Conservation (phyloP, 2,888 invertebrate species). For the Crioceris asparagi region DNA sequence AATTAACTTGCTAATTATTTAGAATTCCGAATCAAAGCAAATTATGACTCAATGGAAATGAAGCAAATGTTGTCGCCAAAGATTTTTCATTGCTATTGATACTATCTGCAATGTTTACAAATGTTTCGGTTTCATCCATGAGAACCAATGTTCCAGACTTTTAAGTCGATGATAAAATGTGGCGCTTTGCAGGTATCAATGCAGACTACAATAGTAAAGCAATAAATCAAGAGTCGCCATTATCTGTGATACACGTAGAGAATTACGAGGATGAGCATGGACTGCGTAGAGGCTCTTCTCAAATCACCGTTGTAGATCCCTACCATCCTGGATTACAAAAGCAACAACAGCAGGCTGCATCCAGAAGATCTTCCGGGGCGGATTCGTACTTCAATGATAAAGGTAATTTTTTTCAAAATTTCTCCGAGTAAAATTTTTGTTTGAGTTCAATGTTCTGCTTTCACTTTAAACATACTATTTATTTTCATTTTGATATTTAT, state of each 20-base stretch:
- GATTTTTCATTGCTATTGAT: too few relatives aligned
- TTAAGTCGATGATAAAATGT: background rate
- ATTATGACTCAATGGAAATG: too few relatives aligned
- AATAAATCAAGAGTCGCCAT: conserved; percentile 37
- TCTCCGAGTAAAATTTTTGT: background rate
- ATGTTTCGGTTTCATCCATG: too few relatives aligned
- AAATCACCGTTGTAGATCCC: conserved; percentile 45
- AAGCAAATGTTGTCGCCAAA: too few relatives aligned
- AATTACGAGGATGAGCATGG: conserved; percentile 31
- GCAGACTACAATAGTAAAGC: conserved; percentile 30
- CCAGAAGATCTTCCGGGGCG: conserved; percentile 22
- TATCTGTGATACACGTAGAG: conserved; percentile 39
- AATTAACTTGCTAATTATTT: too few relatives aligned
- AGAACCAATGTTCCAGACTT: too few relatives aligned
- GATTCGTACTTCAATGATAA: conserved; percentile 10
- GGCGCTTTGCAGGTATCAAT: conserved; percentile 14
- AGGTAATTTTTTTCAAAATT: background rate
- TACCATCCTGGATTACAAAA: conserved; percentile 37
- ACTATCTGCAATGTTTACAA: too few relatives aligned
- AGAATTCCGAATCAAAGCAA: too few relatives aligned
- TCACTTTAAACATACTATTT: too few relatives aligned
- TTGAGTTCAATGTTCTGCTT: too few relatives aligned
- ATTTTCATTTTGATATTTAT: too few relatives aligned
- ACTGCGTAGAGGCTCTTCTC: conserved; percentile 33
- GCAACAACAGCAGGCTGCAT: conserved; percentile 11